Evolutionary conservation across 2,888 invertebrate species (phyloP).

Genomic region (Monoplex corrugatus): DNA sequence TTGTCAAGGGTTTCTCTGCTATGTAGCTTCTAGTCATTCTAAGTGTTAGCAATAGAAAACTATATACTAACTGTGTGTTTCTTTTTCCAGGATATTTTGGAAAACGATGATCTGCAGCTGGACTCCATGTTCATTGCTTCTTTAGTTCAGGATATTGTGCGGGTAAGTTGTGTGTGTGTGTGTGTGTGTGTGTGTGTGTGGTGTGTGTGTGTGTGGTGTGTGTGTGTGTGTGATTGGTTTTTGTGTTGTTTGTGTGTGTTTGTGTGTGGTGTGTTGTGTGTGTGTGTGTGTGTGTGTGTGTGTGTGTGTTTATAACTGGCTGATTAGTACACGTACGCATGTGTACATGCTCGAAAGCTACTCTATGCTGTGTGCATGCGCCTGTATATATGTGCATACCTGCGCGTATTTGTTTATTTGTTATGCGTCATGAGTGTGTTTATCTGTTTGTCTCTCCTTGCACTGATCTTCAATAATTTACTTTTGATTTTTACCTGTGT

Average conservation of each 20-base stretch:
- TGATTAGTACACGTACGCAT: neutral
- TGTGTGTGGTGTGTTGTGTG: neutral
- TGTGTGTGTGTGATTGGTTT: neutral
- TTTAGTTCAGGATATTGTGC: constrained; percentile 95
- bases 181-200: constrained; percentile 14
- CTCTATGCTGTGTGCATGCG: neutral
- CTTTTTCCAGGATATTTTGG: constrained; percentile 92
- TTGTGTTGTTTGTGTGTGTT: neutral
- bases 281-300: neutral
- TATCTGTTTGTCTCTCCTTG: neutral
- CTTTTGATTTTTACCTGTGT: too few species aligned
- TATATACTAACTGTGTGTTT: too few species aligned
- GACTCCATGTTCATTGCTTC: constrained; percentile 99
- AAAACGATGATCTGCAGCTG: constrained; percentile 98
- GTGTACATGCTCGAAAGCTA: too few species aligned
- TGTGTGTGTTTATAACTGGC: neutral
- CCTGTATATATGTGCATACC: neutral
- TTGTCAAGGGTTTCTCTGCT: too few species aligned
- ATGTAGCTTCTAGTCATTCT: too few species aligned
- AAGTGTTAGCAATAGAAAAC: too few species aligned
- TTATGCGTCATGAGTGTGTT: neutral
- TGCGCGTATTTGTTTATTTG: neutral
- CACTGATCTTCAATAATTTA: too few species aligned
- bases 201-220: neutral
- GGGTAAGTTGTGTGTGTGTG: constrained; percentile 36